These are phyloP conservation scores for Guaruba guarouba DNA, from an alignment of 2,113 vertebrate species.

Conservation along the genomic window DNA sequence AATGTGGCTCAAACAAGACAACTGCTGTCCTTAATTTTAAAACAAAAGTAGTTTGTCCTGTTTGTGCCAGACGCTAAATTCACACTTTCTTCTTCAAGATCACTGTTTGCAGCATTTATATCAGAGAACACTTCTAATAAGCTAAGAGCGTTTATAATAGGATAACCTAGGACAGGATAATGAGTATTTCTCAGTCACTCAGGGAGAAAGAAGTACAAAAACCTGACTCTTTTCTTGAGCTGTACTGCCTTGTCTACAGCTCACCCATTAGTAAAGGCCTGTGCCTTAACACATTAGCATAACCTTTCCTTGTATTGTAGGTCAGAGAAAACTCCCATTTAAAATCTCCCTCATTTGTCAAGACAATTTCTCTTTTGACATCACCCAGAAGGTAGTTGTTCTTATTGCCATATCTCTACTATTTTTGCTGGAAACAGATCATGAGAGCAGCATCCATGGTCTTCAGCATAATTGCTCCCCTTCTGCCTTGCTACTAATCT, in stretches of 20 bases:
- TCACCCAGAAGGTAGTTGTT: background rate
- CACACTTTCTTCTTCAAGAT: slow-evolving; percentile 29
- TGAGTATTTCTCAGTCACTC: slow-evolving; percentile 44
- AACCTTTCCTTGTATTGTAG: slow-evolving; percentile 48
- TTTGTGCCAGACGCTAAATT: background rate
- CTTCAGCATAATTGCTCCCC: background rate
- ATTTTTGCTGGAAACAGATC: slow-evolving; percentile 21
- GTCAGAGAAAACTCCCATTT: slow-evolving; percentile 56
- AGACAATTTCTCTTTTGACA: slow-evolving; percentile 60
- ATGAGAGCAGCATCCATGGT: background rate
- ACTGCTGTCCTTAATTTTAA: background rate
- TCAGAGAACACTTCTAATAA: slow-evolving; percentile 52
- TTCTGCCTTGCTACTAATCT: background rate
- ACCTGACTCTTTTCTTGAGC: background rate
- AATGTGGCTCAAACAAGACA: background rate
- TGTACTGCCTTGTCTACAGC: background rate
- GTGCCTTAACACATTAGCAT: slow-evolving; percentile 54
- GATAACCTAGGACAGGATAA: slow-evolving; percentile 42
- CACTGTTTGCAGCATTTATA: background rate
- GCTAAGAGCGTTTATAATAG: slow-evolving; percentile 36
- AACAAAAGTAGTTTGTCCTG: background rate
- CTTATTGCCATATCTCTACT: background rate
- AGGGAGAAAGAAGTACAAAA: slow-evolving; percentile 33
- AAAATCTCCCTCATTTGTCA: slow-evolving; percentile 64
- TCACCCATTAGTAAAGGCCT: slow-evolving; percentile 44